Base-by-base conservation (phyloP, 2,113 vertebrate genomes). In the Verasper variegatus region DNA sequence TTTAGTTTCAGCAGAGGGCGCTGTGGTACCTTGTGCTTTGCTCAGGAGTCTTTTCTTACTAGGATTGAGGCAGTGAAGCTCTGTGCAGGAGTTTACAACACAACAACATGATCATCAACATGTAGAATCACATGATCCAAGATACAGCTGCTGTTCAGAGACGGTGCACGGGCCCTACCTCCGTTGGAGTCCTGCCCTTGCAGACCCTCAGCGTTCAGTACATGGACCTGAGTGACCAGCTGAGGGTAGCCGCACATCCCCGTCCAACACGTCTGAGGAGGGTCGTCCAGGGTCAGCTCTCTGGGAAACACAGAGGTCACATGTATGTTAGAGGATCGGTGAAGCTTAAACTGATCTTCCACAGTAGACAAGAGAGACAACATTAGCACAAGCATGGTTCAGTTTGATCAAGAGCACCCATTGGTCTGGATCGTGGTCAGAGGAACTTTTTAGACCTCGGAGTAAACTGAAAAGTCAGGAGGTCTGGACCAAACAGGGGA, bases 171-270 rank as follows among this genome's bases (percentile, higher is more conserved):
- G 35, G 42, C 60, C 77, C 58, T 93, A 98, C 96, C 95, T 95
- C 95, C 94, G 14, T 95, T 88, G 23, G 95, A 90, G 42, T 97
- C 96, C 83, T 95, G 96, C 45, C 94, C 93, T 91, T 96, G 96
- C 55, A 99, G 96, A 35, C 97, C 98, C 0, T 95, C 90, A 3
- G 96, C 98, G 0, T 92, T 91, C n/a, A 97, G 79, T 67, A 99
- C 95, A 5, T 99, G 96, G 74, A 99, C 96, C 90, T 99, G 97
- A 55, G 97, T 96, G 79, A 99, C 97, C 83, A 96, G 91, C 88
- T 96, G 95, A 0, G 98, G 98, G 86, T 97, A 98, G 27, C 98
- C 98, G 60, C 96, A 98, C 81, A 99, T 93, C 24, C 97, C 96
- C 10, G 95, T 97, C 98, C 98, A 99, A 74, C 98, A 99, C 0